Evolutionary conservation across 2,888 invertebrate species (phyloP), one percentile per base, ranked within the genome.

Genomic region (Eupeodes latifasciatus): DNA sequence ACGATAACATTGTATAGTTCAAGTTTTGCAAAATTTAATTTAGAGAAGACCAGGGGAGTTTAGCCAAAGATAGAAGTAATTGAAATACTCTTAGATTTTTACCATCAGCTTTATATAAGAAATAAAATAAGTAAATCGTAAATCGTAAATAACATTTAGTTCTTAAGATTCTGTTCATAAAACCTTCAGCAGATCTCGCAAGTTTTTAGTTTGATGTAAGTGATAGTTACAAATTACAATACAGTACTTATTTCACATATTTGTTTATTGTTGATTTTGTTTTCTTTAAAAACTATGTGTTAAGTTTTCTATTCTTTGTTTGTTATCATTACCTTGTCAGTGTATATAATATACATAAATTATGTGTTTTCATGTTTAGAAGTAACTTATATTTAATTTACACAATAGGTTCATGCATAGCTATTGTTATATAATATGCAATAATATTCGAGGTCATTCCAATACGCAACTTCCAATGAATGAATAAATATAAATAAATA

Each of bases 1-100:
- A 91, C 14, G 90, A 92, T 53, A 75, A 89, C 72, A 19, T 90
- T 81, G 80, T 89, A 89, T 89, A 89, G 78, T 5, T 44, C 5
- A 12, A 59, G 16, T 55, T 11, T 51, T 66, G 10, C n/a, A 11
- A 14, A 61, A 40, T 16, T 5, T 4, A 62, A 19, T 59, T 51
- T 1, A 67, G 7, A n/a, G 72, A 61, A n/a, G 51, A 40, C n/a
- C 16, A 5, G 59, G 11, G 69, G 67, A 59, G 80, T 77, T 51
- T 81, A 87, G 84, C 83, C 87, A 87, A 87, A 87, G 72, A 72
- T 81, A 87, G 76, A 67, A 64, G 53, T 83, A 79, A 40, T 55
- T 14, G 27, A 27, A 74, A 87, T 83, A 79, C 86, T 87, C 86
- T 74, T 40, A 64, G 44, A 3, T 40, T 62, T 62, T 16, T 16